A percentile compares a stretch with the other conserved stretches of the same genome.
Evolutionary conservation across 2,888 invertebrate genomes (phyloP).

Genomic region (Germaria angustata): DNA sequence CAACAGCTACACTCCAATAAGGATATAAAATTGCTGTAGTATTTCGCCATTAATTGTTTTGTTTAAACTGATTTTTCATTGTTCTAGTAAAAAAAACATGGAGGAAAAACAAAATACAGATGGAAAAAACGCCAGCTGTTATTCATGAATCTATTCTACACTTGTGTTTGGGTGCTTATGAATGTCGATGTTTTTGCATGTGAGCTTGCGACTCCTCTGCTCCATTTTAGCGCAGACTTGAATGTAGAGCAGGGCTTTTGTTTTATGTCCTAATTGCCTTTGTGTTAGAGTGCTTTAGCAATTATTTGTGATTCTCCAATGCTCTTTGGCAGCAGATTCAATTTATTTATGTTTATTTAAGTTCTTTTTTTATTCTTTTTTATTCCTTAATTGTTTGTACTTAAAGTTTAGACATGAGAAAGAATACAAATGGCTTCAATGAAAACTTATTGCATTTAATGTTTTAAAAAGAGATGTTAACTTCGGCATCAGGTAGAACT

Average conservation of each 20-base stretch:
- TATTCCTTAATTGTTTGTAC: constrained; percentile 9
- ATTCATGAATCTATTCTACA: constrained; percentile 13
- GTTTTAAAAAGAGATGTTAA: constrained; percentile 7
- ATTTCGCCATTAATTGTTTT: constrained; percentile 65
- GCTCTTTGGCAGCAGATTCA: constrained; percentile 54
- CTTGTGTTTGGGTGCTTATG: background rate
- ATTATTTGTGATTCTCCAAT: constrained; percentile 61
- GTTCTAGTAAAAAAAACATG: constrained; percentile 13
- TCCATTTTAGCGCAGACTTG: constrained; percentile 34
- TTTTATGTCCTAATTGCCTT: constrained; percentile 60
- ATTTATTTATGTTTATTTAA: constrained; percentile 57
- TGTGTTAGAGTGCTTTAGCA: constrained; percentile 65
- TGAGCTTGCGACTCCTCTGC: background rate
- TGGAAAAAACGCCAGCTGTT: constrained; percentile 45
- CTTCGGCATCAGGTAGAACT: constrained; percentile 29
- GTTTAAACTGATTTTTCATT: constrained; percentile 62
- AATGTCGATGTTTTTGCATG: background rate
- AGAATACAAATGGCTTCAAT: constrained; percentile 17
- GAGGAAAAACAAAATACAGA: background rate
- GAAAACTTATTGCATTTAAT: constrained; percentile 19
- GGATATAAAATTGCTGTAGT: constrained; percentile 40
- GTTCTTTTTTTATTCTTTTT: constrained; percentile 25
- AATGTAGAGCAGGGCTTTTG: constrained; percentile 37
- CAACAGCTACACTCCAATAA: constrained; percentile 18
- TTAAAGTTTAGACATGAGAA: constrained; percentile 19